Evolutionary conservation across 2,888 invertebrate species (phyloP), one percentile per base, ranked within the genome.

Genomic region (Drosophila infuscata): DNA sequence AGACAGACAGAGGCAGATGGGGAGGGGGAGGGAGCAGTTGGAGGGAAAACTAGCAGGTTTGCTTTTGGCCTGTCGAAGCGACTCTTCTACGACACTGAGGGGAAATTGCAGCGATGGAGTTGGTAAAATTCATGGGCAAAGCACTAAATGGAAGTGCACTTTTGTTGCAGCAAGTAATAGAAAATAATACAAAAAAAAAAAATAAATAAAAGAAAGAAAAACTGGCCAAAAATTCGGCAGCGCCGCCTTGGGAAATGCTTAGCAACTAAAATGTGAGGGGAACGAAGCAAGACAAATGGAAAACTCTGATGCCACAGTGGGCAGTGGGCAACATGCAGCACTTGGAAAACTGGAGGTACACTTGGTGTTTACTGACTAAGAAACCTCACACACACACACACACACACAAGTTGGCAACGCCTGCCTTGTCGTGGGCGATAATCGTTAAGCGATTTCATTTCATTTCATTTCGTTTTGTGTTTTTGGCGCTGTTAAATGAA

Each of bases 401-500:
- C 12, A 25, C 0, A 46, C 0, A 67, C 25, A 61, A 52, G 41
- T 68, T 61, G 59, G 25, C 67, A 59, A 38, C 46, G 74, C 54
- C 61, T 66, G 74, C 58, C 61, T 66, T 69, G 74, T 60, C 56
- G 70, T 60, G 59, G 63, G 74, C 67, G 76, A 74, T 76, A 76
- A 74, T 74, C 76, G 76, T 76, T 76, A 74, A 76, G 67, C 70
- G 74, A 70, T 76, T 76, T 70, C 64, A 62, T 71, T 71, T 67
- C 70, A 70, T 72, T 62, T 61, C 71, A 49, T 58, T 76, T 67
- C 46, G 58, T 41, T 69, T 56, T 46, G 36, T 63, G 54, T 60
- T 70, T 36, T 56, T 49, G 62, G 49, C 54, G 65, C 63, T 76
- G 81, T 79, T 83, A 78, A 84, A 85, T 83, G 85, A 84, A 83